Base-by-base conservation (phyloP, 2,797 vertebrate species). In the Gadopsis bispinosus region DNA sequence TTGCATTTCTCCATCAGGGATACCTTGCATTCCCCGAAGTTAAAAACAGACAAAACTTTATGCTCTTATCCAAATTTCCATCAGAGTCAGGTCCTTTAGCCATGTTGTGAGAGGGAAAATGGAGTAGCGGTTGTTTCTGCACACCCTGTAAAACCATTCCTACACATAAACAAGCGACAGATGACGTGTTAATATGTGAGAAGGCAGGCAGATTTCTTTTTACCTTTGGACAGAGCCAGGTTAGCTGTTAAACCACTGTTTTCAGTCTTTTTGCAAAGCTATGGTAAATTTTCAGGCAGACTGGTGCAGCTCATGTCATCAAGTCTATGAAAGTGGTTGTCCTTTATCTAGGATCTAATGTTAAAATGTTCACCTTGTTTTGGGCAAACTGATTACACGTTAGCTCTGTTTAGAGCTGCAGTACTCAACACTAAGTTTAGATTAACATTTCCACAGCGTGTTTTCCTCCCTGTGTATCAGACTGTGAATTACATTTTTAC, bases 1-100 rank as follows among this genome's bases (percentile, higher is more conserved):
- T 69, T 75, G 35, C 19, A 58, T 62, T 55, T 35, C 69, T 77
- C 20, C 12, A 48, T 4, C 53, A 50, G 33, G 22, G 64, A 66
- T 48, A 53, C n/a, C 5, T 33, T 39, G 11, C 26, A 0, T 63
- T 60, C 9, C 48, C 4, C 0, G 35, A 53, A 53, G n/a, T 39
- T 11, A 19, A 69, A 64, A 59, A 55, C 48, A 4, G 11, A 22
- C 14, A 43, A 58, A 64, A 63, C 26, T 7, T 48, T n/a, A 3
- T 4, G 3, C 3, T 31, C 5, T 51, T 66, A 65, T 70, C 6
- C 12, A 39, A 0, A 59, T 39, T 39, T 39, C 10, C 37, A 39
- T 39, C 58, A 35, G 31, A 64, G 1, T 37, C 17, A 33, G n/a
- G 4, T 29, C 5, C 1, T 51, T 56, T 3, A 53, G 12, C 20